Evolutionary conservation across 1,140 invertebrate species (phyloP).

Genomic region (Heliconius himera): DNA sequence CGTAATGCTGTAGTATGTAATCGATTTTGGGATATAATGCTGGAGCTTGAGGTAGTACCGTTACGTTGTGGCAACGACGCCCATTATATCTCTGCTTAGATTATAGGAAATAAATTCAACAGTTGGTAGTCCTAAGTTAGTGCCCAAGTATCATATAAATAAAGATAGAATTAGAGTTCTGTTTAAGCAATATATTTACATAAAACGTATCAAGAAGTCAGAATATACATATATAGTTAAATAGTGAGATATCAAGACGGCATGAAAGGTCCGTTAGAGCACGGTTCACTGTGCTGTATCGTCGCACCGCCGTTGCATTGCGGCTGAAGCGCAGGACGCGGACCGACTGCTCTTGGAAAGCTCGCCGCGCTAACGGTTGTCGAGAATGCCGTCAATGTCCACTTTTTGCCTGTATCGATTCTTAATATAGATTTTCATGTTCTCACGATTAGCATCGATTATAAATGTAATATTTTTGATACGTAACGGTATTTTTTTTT

Average conservation of each 20-base stretch:
- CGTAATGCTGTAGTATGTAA: conserved; percentile 50
- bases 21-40: conserved; percentile 44
- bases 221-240: not conserved
- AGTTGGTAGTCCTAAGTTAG: not conserved
- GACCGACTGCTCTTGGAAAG: conserved; percentile 36
- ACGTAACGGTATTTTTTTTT: conserved; percentile 8
- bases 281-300: conserved; percentile 12
- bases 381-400: conserved; percentile 60
- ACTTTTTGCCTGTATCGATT: conserved; percentile 38
- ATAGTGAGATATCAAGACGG: not conserved
- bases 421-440: conserved; percentile 56
- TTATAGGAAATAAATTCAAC: conserved; percentile 18
- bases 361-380: conserved; percentile 67
- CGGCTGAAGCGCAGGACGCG: conserved; percentile 13
- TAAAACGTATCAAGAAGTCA: not conserved
- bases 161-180: not conserved
- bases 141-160: not conserved
- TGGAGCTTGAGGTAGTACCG: conserved; percentile 28
- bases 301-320: conserved; percentile 21
- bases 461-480: conserved; percentile 46
- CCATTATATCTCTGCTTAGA: conserved; percentile 3
- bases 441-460: conserved; percentile 46
- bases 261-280: conserved; percentile 22
- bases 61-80: conserved; percentile 19
- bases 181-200: not conserved